These are phyloP conservation scores for Pollenia griseotomentosa DNA, from an alignment of 2,888 invertebrate species.

Conservation along the genomic window DNA sequence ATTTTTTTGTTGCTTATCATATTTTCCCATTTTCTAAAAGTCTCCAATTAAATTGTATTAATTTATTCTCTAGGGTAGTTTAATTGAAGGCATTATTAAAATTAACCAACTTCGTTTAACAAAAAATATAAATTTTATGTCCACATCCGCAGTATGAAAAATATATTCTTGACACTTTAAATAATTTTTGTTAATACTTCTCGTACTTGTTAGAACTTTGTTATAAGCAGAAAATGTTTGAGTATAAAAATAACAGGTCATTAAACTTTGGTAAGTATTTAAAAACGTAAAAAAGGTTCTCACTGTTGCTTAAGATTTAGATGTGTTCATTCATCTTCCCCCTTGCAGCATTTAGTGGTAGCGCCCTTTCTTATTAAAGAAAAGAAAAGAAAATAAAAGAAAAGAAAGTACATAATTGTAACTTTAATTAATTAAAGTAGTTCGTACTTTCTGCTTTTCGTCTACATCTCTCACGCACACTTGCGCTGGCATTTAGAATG, in stretches of 20 bases:
- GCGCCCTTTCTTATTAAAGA: no score
- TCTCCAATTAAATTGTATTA: conserved; percentile 33
- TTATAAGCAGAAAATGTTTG: no score
- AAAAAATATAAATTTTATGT: conserved; percentile 14
- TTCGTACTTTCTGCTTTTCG: conserved; percentile 7
- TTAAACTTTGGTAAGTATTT: conserved; percentile 51
- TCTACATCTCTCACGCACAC: background rate
- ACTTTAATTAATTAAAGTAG: conserved; percentile 54
- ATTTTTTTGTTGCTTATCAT: background rate
- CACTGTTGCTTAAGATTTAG: no score
- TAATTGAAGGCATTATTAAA: conserved; percentile 35
- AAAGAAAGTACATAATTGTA: conserved; percentile 38
- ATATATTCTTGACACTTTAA: conserved; percentile 46
- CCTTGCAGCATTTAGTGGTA: no score
- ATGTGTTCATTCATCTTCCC: no score
- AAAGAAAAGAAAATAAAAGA: no score
- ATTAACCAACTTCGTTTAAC: background rate
- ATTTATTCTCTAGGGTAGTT: background rate
- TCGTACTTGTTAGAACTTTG: no score
- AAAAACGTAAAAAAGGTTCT: no score
- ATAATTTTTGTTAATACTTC: conserved; percentile 15
- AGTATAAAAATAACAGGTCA: conserved; percentile 18
- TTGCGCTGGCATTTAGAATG: background rate
- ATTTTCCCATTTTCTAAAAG: background rate
- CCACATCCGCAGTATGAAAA: conserved; percentile 15